Evolutionary conservation across 2,888 invertebrate genomes (phyloP).

Genomic region (Pristionchus maxplancki): DNA sequence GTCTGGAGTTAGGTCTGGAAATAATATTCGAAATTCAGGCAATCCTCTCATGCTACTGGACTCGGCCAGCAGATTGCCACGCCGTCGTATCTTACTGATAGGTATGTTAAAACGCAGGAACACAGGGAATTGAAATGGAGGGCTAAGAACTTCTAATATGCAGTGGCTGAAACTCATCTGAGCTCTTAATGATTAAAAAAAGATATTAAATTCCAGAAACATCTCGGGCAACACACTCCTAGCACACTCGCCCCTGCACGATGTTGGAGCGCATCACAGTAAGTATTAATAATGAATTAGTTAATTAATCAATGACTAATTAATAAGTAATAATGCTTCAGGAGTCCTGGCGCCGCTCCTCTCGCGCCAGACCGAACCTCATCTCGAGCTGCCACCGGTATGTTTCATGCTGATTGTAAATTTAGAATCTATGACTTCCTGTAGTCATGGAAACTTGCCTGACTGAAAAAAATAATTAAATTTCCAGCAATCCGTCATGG

Average conservation of each 20-base stretch:
- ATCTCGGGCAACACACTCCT: constrained; percentile 73
- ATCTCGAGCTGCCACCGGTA: constrained; percentile 52
- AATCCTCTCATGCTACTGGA: constrained; percentile 22
- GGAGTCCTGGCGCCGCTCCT: constrained; percentile 63
- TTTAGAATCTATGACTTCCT: no score
- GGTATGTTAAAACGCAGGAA: not conserved
- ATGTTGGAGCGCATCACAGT: constrained; percentile 58
- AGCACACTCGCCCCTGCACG: constrained; percentile 72
- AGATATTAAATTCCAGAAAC: constrained; percentile 54
- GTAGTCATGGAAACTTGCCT: no score
- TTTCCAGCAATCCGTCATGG: constrained; percentile 39
- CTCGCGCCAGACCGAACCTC: constrained; percentile 59
- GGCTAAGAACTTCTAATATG: not conserved
- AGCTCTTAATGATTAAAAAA: not conserved
- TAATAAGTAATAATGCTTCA: not conserved
- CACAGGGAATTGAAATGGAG: not conserved
- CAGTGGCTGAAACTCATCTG: not conserved
- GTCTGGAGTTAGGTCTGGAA: not conserved
- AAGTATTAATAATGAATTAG: not conserved
- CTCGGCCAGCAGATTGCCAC: not conserved
- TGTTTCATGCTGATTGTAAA: not conserved
- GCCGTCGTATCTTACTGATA: constrained; percentile 18
- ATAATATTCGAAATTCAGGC: not conserved
- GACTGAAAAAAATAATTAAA: no score
- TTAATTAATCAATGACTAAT: not conserved